A percentile compares a stretch with the other conserved stretches of the same genome.
Conservation (phyloP, 2,113 vertebrate species). For the Cnemophilus loriae region DNA sequence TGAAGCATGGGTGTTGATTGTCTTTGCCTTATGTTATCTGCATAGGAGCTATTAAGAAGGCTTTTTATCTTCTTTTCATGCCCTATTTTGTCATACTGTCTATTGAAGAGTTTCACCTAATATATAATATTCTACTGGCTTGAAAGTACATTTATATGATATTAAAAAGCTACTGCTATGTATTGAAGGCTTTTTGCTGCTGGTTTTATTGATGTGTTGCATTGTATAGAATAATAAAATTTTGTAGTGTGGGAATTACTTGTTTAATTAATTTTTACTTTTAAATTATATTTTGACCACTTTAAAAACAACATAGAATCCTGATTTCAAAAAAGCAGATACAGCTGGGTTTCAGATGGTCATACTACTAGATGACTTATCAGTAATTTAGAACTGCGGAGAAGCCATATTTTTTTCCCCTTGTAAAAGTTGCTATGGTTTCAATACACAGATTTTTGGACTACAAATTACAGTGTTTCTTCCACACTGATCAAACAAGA, state of each 20-base stretch:
- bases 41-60: slow-evolving; percentile 70
- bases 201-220: slow-evolving; percentile 48
- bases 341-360: not conserved
- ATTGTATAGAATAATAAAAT: slow-evolving; percentile 34
- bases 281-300: slow-evolving; percentile 14
- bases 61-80: slow-evolving; percentile 72
- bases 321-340: not conserved
- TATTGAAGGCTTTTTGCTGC: slow-evolving; percentile 58
- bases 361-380: not conserved
- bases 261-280: slow-evolving; percentile 62
- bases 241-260: not conserved
- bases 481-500: not conserved
- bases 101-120: slow-evolving; percentile 76
- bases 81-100: slow-evolving; percentile 72
- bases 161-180: slow-evolving; percentile 57
- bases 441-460: not conserved
- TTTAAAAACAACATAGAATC: not conserved
- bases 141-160: slow-evolving; percentile 64
- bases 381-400: not conserved
- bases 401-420: not conserved
- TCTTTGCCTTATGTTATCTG: slow-evolving; percentile 67
- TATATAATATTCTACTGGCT: slow-evolving; percentile 59
- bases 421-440: not conserved
- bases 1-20: slow-evolving; percentile 73
- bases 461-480: not conserved